phyloP scores from a whole-genome alignment of 2,888 invertebrate genomes.

The Dolichopus griseipennis region DNA sequence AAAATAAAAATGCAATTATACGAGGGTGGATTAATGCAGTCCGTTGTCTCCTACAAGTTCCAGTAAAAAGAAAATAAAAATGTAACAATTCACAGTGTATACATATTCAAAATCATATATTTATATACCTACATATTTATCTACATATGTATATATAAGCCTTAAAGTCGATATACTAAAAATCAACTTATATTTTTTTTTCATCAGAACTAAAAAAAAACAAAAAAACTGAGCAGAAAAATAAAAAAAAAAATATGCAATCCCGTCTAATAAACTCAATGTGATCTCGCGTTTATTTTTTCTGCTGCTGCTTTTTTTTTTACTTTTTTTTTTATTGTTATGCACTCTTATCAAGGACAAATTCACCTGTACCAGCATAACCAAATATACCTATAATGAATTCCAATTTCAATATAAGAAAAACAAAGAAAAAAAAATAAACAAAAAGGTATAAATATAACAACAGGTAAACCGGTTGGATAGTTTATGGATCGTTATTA shows the following conservation, averaged over 20 bases:
- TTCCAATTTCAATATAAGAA: background rate
- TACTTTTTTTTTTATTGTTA: background rate
- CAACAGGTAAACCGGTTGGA: background rate
- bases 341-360: constrained; percentile 27
- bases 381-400: constrained; percentile 10
- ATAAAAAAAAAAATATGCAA: background rate
- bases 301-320: background rate
- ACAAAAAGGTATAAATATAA: background rate
- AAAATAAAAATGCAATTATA: background rate
- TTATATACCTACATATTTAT: too few species aligned
- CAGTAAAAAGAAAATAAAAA: background rate
- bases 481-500: too few species aligned
- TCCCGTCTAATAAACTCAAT: background rate
- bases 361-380: constrained; percentile 43
- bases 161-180: background rate
- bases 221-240: background rate
- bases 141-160: too few species aligned
- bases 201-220: background rate
- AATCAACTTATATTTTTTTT: background rate
- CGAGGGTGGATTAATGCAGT: constrained; percentile 6
- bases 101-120: background rate
- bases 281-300: background rate
- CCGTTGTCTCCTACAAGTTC: background rate
- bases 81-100: background rate
- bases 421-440: background rate